Conservation (phyloP, 2,888 invertebrate species). For the Pediacus dermestoides region DNA sequence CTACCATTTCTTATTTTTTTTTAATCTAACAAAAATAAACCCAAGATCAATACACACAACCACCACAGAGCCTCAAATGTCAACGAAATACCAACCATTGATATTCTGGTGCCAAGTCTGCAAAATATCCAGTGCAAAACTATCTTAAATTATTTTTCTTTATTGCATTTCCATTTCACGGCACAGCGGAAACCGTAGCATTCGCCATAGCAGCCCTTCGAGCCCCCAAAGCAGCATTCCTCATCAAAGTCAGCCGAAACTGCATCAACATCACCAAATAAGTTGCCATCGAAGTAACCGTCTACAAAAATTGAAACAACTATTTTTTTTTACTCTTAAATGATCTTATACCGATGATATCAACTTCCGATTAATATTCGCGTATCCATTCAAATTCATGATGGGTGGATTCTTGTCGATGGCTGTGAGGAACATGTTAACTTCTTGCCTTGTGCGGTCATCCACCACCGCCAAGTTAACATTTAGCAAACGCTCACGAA, state of each 20-base stretch:
- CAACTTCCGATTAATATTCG: constrained; percentile 66
- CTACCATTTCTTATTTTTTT: no score
- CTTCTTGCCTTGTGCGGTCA: constrained; percentile 63
- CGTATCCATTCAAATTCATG: constrained; percentile 73
- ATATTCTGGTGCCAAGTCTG: no score
- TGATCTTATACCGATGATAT: constrained; percentile 68
- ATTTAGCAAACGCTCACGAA: constrained; percentile 62
- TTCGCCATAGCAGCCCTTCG: constrained; percentile 29
- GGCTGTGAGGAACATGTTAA: constrained; percentile 70
- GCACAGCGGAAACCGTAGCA: constrained; percentile 17
- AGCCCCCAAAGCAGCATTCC: constrained; percentile 52
- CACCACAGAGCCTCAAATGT: no score
- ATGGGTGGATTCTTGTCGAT: constrained; percentile 72
- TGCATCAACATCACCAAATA: constrained; percentile 71
- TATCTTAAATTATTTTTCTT: no score
- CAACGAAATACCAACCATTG: no score
- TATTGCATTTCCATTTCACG: no score
- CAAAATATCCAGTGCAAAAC: no score
- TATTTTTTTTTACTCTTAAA: no score
- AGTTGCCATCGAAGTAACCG: constrained; percentile 68
- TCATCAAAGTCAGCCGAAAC: constrained; percentile 63
- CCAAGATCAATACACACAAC: no score
- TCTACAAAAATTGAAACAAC: constrained; percentile 55
- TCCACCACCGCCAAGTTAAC: constrained; percentile 66
- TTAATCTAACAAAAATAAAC: no score